These are phyloP conservation scores for Drosophila phalerata DNA, from an alignment of 2,888 invertebrate species.

Conservation along the genomic window DNA sequence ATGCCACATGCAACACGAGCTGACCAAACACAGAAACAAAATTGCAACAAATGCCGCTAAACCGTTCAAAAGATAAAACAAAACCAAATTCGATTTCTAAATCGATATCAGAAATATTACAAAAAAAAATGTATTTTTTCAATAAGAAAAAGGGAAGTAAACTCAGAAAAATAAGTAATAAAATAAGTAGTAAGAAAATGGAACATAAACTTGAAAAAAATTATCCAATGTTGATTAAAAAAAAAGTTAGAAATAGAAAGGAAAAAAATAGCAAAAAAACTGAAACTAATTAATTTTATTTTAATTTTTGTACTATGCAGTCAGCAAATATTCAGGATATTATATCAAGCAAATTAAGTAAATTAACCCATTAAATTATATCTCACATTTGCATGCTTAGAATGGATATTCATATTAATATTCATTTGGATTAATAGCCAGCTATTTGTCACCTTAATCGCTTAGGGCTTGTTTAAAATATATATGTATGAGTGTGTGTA, in stretches of 20 bases:
- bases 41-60: conserved; percentile 7
- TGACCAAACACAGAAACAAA: conserved; percentile 12
- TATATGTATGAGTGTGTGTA: conserved; percentile 4
- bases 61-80: background rate
- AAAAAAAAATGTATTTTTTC: background rate
- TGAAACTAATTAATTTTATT: no score
- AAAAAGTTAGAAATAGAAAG: background rate
- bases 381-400: background rate
- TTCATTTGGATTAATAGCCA: conserved; percentile 4
- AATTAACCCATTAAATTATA: background rate
- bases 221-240: background rate
- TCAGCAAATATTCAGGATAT: background rate
- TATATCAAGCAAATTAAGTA: background rate
- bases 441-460: conserved; percentile 32
- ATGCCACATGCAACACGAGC: conserved; percentile 18
- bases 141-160: background rate
- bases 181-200: background rate
- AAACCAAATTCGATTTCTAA: background rate
- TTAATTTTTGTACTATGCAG: no score
- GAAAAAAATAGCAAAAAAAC: no score
- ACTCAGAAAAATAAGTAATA: background rate
- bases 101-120: background rate
- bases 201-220: background rate
- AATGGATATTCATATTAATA: conserved; percentile 5
- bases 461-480: conserved; percentile 22